Conservation (phyloP, 2,797 vertebrate genomes). For the Melanotaenia pygmaea region DNA sequence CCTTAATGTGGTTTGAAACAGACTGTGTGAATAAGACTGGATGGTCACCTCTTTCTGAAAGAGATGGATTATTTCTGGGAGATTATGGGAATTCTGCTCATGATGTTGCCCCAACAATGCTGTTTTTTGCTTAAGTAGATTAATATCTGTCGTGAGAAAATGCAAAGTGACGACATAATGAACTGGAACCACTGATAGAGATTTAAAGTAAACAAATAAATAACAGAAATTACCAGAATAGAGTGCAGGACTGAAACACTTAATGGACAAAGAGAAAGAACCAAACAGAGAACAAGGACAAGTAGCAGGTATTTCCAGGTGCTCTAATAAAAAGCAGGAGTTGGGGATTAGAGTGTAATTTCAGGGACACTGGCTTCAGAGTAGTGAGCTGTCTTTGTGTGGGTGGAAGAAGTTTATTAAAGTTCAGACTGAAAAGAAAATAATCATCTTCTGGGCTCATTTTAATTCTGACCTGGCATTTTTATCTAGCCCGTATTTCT, state of each 20-base stretch:
- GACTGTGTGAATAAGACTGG: no score
- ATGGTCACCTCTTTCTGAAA: no score
- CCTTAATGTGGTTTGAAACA: no score
- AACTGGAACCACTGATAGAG: not conserved
- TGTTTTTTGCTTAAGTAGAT: no score
- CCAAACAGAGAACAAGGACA: slow-evolving; percentile 1
- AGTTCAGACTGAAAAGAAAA: slow-evolving; percentile 35
- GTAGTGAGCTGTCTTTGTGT: slow-evolving; percentile 7
- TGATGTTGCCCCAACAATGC: no score
- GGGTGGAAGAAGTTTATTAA: slow-evolving; percentile 23
- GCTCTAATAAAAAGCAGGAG: not conserved
- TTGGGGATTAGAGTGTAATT: slow-evolving; percentile 48
- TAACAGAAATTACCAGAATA: no score
- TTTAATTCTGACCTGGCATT: not conserved
- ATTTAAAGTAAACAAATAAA: not conserved
- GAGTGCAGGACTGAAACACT: not conserved
- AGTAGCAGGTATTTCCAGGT: slow-evolving; percentile 12
- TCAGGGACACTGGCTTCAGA: slow-evolving; percentile 32
- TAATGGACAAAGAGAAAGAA: not conserved
- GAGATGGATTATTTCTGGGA: no score
- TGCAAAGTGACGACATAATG: no score
- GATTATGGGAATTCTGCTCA: no score
- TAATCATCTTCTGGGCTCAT: slow-evolving; percentile 5
- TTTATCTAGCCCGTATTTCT: not conserved
- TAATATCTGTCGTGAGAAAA: no score